Evolutionary conservation across 2,113 vertebrate species (phyloP).

Genomic region (Corynorhinus townsendii): DNA sequence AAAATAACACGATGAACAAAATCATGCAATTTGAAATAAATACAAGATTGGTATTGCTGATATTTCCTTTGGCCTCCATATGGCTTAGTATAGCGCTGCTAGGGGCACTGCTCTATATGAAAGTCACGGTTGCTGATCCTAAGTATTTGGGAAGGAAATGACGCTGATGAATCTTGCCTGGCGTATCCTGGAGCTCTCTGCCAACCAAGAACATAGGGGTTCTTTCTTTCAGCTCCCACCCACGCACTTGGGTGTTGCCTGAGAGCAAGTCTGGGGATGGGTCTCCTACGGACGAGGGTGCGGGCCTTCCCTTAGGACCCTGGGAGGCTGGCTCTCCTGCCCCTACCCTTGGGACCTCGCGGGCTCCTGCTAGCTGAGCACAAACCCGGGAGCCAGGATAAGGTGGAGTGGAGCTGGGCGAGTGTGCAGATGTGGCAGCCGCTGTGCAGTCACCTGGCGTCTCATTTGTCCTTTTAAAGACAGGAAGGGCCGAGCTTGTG

Average conservation of each 20-base stretch:
- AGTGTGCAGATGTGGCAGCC: background rate
- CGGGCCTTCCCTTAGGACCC: background rate
- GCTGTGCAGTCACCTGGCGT: background rate
- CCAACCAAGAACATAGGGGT: accelerated
- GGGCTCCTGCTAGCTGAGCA: background rate
- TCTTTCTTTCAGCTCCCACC: background rate
- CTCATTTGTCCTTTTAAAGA: constrained; percentile 36
- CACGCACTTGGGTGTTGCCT: accelerated
- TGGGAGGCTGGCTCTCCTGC: background rate
- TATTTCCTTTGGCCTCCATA: background rate
- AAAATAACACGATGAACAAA: background rate
- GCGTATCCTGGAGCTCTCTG: background rate
- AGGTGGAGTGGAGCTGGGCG: background rate
- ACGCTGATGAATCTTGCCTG: background rate
- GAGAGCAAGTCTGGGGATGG: background rate
- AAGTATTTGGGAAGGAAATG: background rate
- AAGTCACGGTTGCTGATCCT: background rate
- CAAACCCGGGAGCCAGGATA: background rate
- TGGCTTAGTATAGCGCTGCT: background rate
- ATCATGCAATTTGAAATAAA: background rate
- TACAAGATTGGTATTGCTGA: background rate
- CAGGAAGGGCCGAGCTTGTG: background rate
- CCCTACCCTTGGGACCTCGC: accelerated
- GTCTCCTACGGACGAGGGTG: background rate
- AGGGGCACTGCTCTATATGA: background rate